Conservation (phyloP, 2,888 invertebrate genomes). For the Rutpela maculata region DNA sequence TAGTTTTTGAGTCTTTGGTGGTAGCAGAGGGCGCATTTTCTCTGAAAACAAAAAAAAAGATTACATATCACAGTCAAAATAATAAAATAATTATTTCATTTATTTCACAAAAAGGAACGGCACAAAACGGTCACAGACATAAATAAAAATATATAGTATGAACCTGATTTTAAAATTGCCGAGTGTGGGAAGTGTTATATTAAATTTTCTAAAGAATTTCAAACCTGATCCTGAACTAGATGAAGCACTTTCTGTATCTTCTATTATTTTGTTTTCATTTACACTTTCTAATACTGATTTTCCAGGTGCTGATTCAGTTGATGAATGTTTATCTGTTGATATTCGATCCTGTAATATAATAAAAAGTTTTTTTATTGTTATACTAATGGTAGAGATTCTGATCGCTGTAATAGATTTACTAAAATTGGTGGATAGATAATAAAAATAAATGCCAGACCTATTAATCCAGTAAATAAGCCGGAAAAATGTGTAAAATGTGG, state of each 20-base stretch:
- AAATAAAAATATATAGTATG: conserved; percentile 1
- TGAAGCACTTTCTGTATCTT: background rate
- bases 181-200: conserved; percentile 29
- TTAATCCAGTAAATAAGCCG: too few species aligned
- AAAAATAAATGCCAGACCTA: too few species aligned
- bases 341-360: background rate
- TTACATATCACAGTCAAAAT: background rate
- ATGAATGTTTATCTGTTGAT: background rate
- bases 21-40: conserved; percentile 43
- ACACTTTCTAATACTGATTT: background rate
- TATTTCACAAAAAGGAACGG: conserved; percentile 8
- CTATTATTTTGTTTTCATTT: conserved; percentile 16
- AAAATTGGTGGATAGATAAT: too few species aligned
- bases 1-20: conserved; percentile 52
- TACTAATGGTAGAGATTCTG: too few species aligned
- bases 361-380: too few species aligned
- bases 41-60: conserved; percentile 22
- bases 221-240: conserved; percentile 22
- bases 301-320: background rate
- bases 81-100: background rate
- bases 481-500: too few species aligned
- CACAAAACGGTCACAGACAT: conserved; percentile 20
- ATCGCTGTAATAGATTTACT: too few species aligned
- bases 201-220: conserved; percentile 27
- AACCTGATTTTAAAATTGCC: conserved; percentile 29